phyloP scores from a whole-genome alignment of 2,888 invertebrate species.

The Ornithoptera alexandrae region DNA sequence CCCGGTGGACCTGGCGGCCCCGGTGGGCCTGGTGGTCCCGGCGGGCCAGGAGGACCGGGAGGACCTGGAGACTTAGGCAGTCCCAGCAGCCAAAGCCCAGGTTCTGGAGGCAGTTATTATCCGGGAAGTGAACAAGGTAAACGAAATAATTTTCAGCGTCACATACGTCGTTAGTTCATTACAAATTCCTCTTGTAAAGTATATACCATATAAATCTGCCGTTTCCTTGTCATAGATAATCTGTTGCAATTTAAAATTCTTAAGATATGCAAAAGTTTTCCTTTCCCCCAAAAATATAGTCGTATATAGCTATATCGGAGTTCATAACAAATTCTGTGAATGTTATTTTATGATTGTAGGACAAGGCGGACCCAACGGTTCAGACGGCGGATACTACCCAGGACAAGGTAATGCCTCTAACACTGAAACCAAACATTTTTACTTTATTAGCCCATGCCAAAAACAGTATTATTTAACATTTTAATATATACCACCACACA shows the following conservation, averaged over 20 bases:
- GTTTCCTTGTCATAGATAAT: no score
- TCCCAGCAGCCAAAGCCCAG: conserved; percentile 21
- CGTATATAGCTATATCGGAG: background rate
- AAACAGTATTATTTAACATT: no score
- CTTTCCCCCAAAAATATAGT: background rate
- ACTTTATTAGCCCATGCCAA: no score
- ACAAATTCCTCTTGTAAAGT: background rate
- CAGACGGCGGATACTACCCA: conserved; percentile 23
- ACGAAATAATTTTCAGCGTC: background rate
- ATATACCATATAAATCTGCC: background rate
- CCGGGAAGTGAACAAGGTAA: conserved; percentile 36
- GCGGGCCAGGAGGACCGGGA: conserved; percentile 28
- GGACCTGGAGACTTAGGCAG: background rate
- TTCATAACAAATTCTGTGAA: background rate
- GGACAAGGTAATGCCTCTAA: conserved; percentile 35
- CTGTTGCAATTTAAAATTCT: no score
- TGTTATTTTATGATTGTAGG: conserved; percentile 2
- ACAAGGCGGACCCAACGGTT: conserved; percentile 35
- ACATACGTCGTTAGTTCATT: no score
- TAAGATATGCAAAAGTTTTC: background rate
- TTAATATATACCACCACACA: no score
- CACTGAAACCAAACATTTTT: background rate
- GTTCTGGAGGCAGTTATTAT: conserved; percentile 32
- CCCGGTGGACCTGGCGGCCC: conserved; percentile 36
- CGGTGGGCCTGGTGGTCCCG: conserved; percentile 42